These are phyloP conservation scores for Drosophila pseudoananassae DNA, from an alignment of 1,140 invertebrate genomes.

Conservation along the genomic window DNA sequence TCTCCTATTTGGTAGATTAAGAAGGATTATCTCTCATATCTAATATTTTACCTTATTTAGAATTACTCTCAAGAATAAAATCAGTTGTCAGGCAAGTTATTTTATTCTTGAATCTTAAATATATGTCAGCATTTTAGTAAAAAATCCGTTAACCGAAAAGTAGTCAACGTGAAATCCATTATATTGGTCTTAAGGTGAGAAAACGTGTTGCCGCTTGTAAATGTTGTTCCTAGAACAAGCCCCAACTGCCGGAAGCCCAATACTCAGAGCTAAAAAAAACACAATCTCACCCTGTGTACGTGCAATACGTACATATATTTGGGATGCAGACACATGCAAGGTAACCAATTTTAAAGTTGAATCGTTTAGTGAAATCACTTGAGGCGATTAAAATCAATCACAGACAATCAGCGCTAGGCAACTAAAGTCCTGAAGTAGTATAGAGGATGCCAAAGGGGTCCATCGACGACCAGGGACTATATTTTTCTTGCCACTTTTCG, in stretches of 20 bases:
- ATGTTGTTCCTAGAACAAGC: slow-evolving; percentile 31
- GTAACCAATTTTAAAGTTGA: slow-evolving; percentile 77
- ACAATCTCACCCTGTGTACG: slow-evolving; percentile 20
- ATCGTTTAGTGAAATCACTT: slow-evolving; percentile 82
- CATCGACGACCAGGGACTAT: slow-evolving; percentile 29
- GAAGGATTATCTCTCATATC: too few species aligned
- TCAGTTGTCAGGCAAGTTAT: neutral
- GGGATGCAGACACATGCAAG: slow-evolving; percentile 55
- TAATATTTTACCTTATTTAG: too few species aligned
- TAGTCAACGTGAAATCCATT: neutral
- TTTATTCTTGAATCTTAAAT: neutral
- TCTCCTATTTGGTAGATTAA: too few species aligned
- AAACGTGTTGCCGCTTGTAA: slow-evolving; percentile 53
- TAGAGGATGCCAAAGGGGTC: slow-evolving; percentile 6
- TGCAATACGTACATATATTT: slow-evolving; percentile 12
- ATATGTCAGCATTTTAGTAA: neutral
- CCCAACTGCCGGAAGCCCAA: slow-evolving; percentile 59
- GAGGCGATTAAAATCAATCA: slow-evolving; percentile 83
- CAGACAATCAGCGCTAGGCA: slow-evolving; percentile 67
- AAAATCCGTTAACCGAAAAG: neutral
- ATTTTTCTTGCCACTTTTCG: slow-evolving; percentile 61
- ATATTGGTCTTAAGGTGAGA: slow-evolving; percentile 10
- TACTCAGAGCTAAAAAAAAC: slow-evolving; percentile 43
- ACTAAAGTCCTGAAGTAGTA: slow-evolving; percentile 23
- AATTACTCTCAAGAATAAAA: too few species aligned